These are phyloP conservation scores for Poecilus cupreus DNA, from an alignment of 2,888 invertebrate genomes.

Conservation along the genomic window DNA sequence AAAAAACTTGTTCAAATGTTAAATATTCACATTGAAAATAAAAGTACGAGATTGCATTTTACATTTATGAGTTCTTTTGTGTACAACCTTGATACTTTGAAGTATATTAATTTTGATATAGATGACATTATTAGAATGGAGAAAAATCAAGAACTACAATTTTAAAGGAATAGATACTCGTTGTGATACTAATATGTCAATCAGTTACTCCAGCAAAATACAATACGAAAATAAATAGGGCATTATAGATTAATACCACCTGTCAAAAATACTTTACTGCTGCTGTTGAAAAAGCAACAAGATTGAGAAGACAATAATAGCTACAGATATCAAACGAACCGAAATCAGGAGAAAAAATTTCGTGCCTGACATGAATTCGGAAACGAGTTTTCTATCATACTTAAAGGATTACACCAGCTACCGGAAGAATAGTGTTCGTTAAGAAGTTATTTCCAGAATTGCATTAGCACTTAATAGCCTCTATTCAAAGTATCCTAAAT, in stretches of 20 bases:
- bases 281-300: not conserved
- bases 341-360: not conserved
- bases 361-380: conserved; percentile 6
- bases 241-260: not conserved
- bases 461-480: not conserved
- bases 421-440: conserved; percentile 16
- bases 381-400: conserved; percentile 18
- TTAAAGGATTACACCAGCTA: not conserved
- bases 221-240: not conserved
- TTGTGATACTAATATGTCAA: no score
- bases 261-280: not conserved
- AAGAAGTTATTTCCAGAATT: not conserved
- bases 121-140: not conserved
- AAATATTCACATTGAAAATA: no score
- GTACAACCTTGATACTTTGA: not conserved
- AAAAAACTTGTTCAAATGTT: no score
- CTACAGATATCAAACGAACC: not conserved
- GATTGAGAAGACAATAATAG: not conserved
- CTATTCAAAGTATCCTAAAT: not conserved
- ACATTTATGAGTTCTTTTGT: no score
- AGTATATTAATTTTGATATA: not conserved
- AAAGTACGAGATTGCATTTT: no score
- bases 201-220: not conserved
- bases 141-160: no score
- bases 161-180: no score